These are phyloP conservation scores for Antheraea mylitta DNA, from an alignment of 1,140 invertebrate species.

Conservation along the genomic window DNA sequence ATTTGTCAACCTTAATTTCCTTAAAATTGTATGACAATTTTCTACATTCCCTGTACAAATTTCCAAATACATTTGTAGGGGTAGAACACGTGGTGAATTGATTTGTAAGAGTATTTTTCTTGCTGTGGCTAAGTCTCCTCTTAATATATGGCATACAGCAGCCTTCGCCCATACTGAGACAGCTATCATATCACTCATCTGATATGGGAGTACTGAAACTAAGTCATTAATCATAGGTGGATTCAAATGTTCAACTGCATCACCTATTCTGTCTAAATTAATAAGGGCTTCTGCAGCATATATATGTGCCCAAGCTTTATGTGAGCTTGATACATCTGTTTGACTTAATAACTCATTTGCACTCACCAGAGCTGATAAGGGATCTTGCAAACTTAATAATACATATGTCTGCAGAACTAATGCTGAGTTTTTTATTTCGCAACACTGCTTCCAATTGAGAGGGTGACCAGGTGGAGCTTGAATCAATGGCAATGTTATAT, in stretches of 20 bases:
- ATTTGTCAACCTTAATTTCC: slow-evolving; percentile 59
- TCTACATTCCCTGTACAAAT: slow-evolving; percentile 75
- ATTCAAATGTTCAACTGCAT: slow-evolving; percentile 92
- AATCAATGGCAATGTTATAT: slow-evolving; percentile 51
- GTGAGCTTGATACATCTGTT: slow-evolving; percentile 58
- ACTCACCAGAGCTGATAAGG: slow-evolving; percentile 88
- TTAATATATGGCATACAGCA: slow-evolving; percentile 68
- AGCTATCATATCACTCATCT: slow-evolving; percentile 65
- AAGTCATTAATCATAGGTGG: slow-evolving; percentile 84
- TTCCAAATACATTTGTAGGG: slow-evolving; percentile 75
- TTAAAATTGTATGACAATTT: slow-evolving; percentile 68
- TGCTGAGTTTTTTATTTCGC: slow-evolving; percentile 81
- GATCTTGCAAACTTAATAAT: slow-evolving; percentile 91
- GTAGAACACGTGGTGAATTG: slow-evolving; percentile 67
- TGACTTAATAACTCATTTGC: slow-evolving; percentile 85
- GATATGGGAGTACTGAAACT: slow-evolving; percentile 61
- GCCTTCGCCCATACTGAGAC: slow-evolving; percentile 74
- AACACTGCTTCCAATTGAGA: slow-evolving; percentile 69
- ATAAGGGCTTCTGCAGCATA: slow-evolving; percentile 95
- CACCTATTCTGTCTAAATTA: slow-evolving; percentile 88
- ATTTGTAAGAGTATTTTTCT: slow-evolving; percentile 71
- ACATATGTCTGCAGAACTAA: slow-evolving; percentile 91
- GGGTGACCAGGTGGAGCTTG: slow-evolving; percentile 69
- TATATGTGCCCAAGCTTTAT: slow-evolving; percentile 90
- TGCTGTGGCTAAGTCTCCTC: slow-evolving; percentile 67